These are phyloP conservation scores for Cercopithecus mitis DNA, from an alignment of 2,797 vertebrate species.

Conservation along the genomic window DNA sequence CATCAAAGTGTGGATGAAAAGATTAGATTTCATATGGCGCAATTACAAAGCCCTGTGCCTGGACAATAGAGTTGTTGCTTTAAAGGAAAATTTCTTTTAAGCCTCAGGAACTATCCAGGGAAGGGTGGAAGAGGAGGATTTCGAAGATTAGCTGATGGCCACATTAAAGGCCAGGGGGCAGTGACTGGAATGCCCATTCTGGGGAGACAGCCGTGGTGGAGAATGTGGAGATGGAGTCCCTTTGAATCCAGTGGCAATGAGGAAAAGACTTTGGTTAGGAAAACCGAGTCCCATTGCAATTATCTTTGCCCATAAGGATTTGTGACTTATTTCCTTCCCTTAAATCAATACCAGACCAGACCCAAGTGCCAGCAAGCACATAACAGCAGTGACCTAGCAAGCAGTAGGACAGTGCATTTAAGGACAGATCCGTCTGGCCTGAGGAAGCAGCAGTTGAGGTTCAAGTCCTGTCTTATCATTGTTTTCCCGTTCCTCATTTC, in stretches of 20 bases:
- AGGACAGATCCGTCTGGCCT: background rate
- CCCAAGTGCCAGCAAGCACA: background rate
- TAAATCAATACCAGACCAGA: slow-evolving; percentile 50
- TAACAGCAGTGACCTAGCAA: background rate
- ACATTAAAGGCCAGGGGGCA: background rate
- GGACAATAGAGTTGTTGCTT: background rate
- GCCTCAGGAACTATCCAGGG: background rate
- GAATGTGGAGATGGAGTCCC: background rate
- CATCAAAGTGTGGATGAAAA: background rate
- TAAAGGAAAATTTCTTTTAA: background rate
- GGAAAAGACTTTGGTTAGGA: slow-evolving; percentile 50
- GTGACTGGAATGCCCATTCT: fast-evolving
- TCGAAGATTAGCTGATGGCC: background rate
- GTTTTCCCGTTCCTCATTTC: background rate
- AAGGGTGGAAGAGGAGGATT: background rate
- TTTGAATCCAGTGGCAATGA: background rate
- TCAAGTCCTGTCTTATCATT: background rate
- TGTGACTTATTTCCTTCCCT: slow-evolving; percentile 40
- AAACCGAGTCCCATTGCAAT: background rate
- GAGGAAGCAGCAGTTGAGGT: background rate
- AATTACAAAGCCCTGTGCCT: background rate
- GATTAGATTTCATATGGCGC: background rate
- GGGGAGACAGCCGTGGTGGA: background rate
- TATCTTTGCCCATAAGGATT: slow-evolving; percentile 31
- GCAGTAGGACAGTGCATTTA: background rate